phyloP scores from a whole-genome alignment of 1,140 invertebrate species.

The Aradophagus sp. region DNA sequence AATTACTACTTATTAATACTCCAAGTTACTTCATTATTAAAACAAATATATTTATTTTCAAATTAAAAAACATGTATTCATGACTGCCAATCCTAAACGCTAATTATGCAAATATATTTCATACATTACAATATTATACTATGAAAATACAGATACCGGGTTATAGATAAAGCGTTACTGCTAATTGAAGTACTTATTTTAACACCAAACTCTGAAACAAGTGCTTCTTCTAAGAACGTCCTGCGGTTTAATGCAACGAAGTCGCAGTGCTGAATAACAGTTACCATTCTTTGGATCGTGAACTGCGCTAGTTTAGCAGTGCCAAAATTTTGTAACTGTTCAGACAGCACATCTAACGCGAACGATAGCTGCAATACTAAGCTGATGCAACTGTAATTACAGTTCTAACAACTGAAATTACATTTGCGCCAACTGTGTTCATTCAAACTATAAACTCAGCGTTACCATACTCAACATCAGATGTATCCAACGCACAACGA shows the following conservation, averaged over 20 bases:
- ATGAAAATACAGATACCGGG: too few species aligned
- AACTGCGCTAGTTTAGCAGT: conserved; percentile 9
- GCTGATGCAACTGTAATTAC: conserved; percentile 32
- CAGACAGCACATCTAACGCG: conserved; percentile 13
- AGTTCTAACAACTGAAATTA: conserved; percentile 32
- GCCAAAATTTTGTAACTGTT: conserved; percentile 19
- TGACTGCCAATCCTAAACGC: too few species aligned
- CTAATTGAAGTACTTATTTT: background rate
- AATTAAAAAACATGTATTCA: too few species aligned
- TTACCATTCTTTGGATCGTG: conserved; percentile 14
- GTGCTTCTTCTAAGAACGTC: background rate
- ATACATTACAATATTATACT: too few species aligned
- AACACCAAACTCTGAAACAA: background rate
- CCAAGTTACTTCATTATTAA: too few species aligned
- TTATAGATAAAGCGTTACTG: too few species aligned
- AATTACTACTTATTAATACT: too few species aligned
- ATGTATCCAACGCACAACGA: conserved; percentile 21
- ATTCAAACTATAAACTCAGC: conserved; percentile 14
- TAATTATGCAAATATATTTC: too few species aligned
- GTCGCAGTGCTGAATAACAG: conserved; percentile 5
- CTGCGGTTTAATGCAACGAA: background rate
- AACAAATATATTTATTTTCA: too few species aligned
- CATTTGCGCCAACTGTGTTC: conserved; percentile 28
- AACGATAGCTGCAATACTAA: conserved; percentile 25
- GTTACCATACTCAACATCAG: conserved; percentile 14